Percentiles rank a stretch among this genome's conserved stretches.
phyloP scores from a whole-genome alignment of 2,797 vertebrate species.

The Poecile montanus region DNA sequence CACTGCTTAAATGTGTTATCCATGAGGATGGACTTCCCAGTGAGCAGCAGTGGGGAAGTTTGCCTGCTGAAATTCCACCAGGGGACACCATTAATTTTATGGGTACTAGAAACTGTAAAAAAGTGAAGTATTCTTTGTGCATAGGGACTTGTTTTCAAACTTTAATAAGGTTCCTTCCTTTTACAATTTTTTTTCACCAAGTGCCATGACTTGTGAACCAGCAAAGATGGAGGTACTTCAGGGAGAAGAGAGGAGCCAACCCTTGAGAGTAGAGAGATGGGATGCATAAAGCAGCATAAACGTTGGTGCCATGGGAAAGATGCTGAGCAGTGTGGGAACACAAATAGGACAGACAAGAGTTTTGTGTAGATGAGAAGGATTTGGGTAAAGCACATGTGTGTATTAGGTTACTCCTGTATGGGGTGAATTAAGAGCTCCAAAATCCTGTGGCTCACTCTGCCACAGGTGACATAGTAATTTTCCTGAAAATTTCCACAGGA shows the following conservation, averaged over 20 bases:
- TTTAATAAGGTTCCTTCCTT: background rate
- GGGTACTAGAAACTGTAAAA: background rate
- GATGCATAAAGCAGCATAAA: background rate
- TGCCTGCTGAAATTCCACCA: background rate
- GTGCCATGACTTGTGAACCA: background rate
- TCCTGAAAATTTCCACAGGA: background rate
- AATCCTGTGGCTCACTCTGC: background rate
- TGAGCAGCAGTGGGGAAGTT: background rate
- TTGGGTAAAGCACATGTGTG: background rate
- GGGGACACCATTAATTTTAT: fast-evolving
- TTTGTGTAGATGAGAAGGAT: background rate
- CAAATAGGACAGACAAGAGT: background rate
- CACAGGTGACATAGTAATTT: background rate
- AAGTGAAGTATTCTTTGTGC: background rate
- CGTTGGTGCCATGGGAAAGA: background rate
- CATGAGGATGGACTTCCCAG: background rate
- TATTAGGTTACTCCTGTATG: no score
- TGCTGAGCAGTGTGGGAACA: background rate
- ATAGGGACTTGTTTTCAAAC: background rate
- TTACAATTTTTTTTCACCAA: background rate
- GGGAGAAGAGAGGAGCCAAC: background rate
- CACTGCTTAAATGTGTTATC: background rate
- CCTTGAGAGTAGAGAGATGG: background rate
- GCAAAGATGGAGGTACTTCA: background rate
- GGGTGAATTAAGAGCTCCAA: background rate